These are phyloP conservation scores for Oeneis ivallda DNA, from an alignment of 2,888 invertebrate genomes.

Conservation along the genomic window DNA sequence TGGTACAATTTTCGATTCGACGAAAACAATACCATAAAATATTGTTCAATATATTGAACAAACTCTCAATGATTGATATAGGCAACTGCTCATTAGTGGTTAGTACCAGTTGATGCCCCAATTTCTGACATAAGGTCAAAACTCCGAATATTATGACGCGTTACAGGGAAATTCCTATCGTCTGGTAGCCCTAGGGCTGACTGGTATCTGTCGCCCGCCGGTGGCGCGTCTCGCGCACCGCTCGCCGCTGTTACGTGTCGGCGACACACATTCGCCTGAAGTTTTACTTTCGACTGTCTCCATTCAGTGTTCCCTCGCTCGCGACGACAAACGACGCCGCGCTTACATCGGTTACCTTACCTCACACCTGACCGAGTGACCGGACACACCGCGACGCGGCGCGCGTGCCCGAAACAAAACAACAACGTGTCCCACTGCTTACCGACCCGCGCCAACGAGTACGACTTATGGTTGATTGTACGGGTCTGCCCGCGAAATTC, in stretches of 20 bases:
- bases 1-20: background rate
- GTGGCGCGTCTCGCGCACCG: background rate
- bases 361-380: constrained; percentile 33
- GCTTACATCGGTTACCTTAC: constrained; percentile 32
- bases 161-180: background rate
- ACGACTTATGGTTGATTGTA: too few species aligned
- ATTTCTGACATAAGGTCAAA: background rate
- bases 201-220: too few species aligned
- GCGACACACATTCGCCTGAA: constrained; percentile 37
- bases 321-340: constrained; percentile 4
- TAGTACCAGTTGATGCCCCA: background rate
- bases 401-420: constrained; percentile 23
- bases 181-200: background rate
- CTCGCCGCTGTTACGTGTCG: constrained; percentile 32
- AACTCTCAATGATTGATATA: too few species aligned
- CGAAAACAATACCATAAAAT: too few species aligned
- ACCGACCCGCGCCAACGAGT: background rate
- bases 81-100: too few species aligned
- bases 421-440: constrained; percentile 1
- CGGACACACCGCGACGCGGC: constrained; percentile 17
- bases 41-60: too few species aligned
- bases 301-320: constrained; percentile 27
- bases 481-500: too few species aligned
- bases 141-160: background rate
- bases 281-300: constrained; percentile 39